Evolutionary conservation across 2,113 vertebrate species (phyloP), one percentile per base, ranked within the genome.

Genomic region (Pterocles gutturalis): DNA sequence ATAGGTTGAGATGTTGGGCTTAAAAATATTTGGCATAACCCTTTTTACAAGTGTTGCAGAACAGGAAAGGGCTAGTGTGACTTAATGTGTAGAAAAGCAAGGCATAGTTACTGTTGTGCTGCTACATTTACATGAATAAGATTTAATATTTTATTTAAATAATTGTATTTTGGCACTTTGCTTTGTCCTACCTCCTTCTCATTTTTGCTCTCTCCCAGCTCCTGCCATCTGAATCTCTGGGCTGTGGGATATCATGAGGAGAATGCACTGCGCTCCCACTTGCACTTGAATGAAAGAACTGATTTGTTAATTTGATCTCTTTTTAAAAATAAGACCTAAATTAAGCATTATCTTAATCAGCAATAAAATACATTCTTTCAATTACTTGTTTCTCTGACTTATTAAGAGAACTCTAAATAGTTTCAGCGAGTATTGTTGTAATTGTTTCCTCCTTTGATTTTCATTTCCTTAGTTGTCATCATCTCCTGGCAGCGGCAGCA

Each of bases 361-460:
- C 90, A 96, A 97, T 97, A 96, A 98, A 97, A 95, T 92, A 77
- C 85, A 95, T 95, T 97, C 91, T 97, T 97, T 97, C 96, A 97
- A 97, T 98, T 98, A 86, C 91, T 95, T 92, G 57, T 96, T 95
- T 95, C 93, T 19, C 92, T 85, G 85, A 93, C 96, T 97, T 97
- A 97, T 95, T 97, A 97, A 84, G 67, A 84, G 94, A 98, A 97
- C 85, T 92, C 91, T 97, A 97, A 97, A 96, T 98, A 97, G 94
- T 97, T 97, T 96, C 95, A 90, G 94, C 4, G 45, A 95, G 93
- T 90, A 97, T 97, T 97, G 97, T 97, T 97, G 96, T 98, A 98
- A 98, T 98, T 97, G 97, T 98, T 97, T 97, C 97, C 97, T 96
- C 96, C 96, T 97, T 97, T 97, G 97, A 98, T 98, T 98, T 98